Conservation (phyloP, 2,888 invertebrate species). For the Chloroclysta siterata region DNA sequence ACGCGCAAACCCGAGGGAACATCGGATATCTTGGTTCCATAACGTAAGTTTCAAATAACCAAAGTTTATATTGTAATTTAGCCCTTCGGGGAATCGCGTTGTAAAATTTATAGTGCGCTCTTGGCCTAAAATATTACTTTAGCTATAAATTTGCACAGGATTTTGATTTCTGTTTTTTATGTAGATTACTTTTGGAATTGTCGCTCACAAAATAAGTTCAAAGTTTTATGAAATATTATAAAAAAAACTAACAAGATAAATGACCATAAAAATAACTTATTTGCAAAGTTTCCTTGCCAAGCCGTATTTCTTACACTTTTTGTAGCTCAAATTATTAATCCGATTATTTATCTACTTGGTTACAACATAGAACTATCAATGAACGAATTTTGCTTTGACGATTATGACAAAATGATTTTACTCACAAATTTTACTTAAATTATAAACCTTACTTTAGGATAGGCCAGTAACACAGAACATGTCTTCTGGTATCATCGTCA, state of each 20-base stretch:
- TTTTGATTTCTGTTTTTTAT: constrained; percentile 21
- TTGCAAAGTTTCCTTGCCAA: neutral
- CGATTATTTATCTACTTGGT: too few relatives aligned
- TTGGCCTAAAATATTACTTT: constrained; percentile 32
- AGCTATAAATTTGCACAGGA: constrained; percentile 31
- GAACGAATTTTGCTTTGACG: too few relatives aligned
- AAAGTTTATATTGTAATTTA: constrained; percentile 45
- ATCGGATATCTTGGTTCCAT: constrained; percentile 95
- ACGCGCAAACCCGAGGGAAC: constrained; percentile 92
- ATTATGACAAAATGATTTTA: too few relatives aligned
- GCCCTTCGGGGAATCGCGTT: constrained; percentile 37
- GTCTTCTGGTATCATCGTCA: constrained; percentile 93
- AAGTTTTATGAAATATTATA: constrained; percentile 2
- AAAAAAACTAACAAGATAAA: constrained; percentile 1
- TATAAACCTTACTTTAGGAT: constrained; percentile 65
- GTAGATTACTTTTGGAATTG: constrained; percentile 13
- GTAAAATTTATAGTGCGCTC: constrained; percentile 41
- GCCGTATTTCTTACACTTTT: too few relatives aligned
- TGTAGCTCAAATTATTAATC: too few relatives aligned
- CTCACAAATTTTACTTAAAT: too few relatives aligned
- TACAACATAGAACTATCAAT: too few relatives aligned
- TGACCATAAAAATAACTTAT: neutral
- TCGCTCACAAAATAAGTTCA: constrained; percentile 1
- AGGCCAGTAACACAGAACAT: constrained; percentile 91
- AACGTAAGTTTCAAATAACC: constrained; percentile 87